Conservation (phyloP, 2,888 invertebrate species). For the Halictus ligatus region DNA sequence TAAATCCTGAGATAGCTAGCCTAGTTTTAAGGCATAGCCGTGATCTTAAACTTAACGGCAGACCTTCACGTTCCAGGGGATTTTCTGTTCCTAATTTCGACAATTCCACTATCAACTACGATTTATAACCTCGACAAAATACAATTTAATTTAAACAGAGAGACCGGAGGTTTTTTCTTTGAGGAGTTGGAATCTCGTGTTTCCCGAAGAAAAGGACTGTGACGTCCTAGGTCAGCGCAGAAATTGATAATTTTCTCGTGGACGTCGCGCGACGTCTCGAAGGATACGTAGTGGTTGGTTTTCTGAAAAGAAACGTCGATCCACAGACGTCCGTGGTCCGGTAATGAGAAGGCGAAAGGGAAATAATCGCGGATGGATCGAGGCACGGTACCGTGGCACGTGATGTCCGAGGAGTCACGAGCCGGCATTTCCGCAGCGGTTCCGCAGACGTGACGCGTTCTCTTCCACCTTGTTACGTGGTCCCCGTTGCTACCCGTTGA, state of each 20-base stretch:
- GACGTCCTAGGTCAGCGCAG: too few species aligned
- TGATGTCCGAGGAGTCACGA: slow-evolving; percentile 75
- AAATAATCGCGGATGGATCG: slow-evolving; percentile 64
- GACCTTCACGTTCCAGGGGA: too few species aligned
- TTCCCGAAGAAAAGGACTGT: too few species aligned
- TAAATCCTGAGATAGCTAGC: too few species aligned
- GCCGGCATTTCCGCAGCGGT: slow-evolving; percentile 78
- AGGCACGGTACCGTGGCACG: slow-evolving; percentile 69
- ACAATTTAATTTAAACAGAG: too few species aligned
- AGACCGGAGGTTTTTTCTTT: too few species aligned
- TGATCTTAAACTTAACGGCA: too few species aligned
- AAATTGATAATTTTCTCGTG: background rate
- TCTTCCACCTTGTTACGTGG: slow-evolving; percentile 67
- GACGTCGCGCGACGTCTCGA: background rate
- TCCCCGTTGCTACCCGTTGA: slow-evolving; percentile 21
- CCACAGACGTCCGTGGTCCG: background rate
- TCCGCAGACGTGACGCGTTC: slow-evolving; percentile 80
- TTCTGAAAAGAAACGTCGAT: background rate
- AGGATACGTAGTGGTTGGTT: background rate
- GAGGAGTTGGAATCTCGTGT: too few species aligned
- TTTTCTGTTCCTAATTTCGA: too few species aligned
- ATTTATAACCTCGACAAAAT: too few species aligned
- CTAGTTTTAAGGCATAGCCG: too few species aligned
- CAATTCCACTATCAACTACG: too few species aligned
- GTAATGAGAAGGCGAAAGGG: slow-evolving; percentile 67